Evolutionary conservation across 2,888 invertebrate species (phyloP), one percentile per base, ranked within the genome.

Genomic region (Meta bourneti): DNA sequence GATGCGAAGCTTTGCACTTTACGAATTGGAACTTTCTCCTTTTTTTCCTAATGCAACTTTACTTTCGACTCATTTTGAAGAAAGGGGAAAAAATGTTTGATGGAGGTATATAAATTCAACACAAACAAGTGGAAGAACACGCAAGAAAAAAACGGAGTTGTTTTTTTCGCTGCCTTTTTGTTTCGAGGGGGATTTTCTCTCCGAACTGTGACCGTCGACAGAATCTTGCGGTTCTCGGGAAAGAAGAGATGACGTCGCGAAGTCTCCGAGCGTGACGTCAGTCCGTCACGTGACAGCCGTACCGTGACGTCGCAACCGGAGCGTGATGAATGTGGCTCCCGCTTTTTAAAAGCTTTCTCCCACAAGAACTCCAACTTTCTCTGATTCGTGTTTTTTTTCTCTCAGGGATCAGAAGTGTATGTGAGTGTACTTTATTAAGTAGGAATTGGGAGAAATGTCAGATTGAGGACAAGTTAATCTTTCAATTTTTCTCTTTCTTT

Each of bases 271-370:
- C 80, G 87, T 87, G 87, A 87, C 87, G 79, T 80, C 20, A n/a
- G 11, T 69, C 34, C 71, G 51, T 90, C 89, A 90, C 89, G 78
- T 90, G 84, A 84, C 83, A 83, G 79, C 78, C 72, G 83, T 84
- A 78, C 83, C 83, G 61, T 90, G 89, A 90, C 89, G 89, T 90
- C 83, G 71, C 83, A 83, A 79, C 13, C 84, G 49, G 78, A 83
- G 78, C 89, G 84, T 90, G 89, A 90, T 90, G 83, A 90, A 90
- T 90, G 34, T 34, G 34, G 84, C 52, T n/a, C 7, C n/a, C 34
- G 61, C 72, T 71, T 90, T 90, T 89, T 83, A 88, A 88, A 88
- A 81, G 88, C 74, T 70, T 74, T 51, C 75, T 79, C 51, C 16
- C 7, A 20, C 20, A 71, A 70, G 78, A 77, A 72, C 16, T 1